A percentile compares a stretch with the other conserved stretches of the same genome.
Conservation (phyloP, 2,797 vertebrate species). For the Thamnophis elegans region DNA sequence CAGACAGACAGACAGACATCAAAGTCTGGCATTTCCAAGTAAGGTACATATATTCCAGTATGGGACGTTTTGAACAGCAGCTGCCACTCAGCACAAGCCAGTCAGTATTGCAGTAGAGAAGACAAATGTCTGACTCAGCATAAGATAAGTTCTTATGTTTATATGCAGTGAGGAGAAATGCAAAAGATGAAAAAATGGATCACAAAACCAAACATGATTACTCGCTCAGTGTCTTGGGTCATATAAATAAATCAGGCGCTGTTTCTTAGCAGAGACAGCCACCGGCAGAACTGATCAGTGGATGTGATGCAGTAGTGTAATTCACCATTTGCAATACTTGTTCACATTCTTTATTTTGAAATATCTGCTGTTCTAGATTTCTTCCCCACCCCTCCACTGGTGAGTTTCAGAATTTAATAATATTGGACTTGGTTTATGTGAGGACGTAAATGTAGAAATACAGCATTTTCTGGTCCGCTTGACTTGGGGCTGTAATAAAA, state of each 20-base stretch:
- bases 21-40: not conserved
- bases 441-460: slow-evolving; percentile 27
- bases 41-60: not conserved
- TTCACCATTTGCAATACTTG: not conserved
- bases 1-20: no score
- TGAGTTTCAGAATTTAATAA: slow-evolving; percentile 34
- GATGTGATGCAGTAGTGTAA: not conserved
- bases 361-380: slow-evolving; percentile 5
- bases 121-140: not conserved
- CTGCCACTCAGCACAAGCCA: not conserved
- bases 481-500: slow-evolving; percentile 32
- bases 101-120: not conserved
- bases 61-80: not conserved
- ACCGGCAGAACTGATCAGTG: not conserved
- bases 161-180: not conserved
- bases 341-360: not conserved
- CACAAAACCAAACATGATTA: not conserved
- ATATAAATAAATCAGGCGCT: not conserved
- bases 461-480: not conserved
- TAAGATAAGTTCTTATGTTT: not conserved
- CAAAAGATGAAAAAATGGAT: not conserved
- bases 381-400: not conserved
- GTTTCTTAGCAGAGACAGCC: not conserved
- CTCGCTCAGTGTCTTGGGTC: not conserved
- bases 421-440: slow-evolving; percentile 33